phyloP scores from a whole-genome alignment of 1,140 invertebrate species.

The Armadillidium nasatum region DNA sequence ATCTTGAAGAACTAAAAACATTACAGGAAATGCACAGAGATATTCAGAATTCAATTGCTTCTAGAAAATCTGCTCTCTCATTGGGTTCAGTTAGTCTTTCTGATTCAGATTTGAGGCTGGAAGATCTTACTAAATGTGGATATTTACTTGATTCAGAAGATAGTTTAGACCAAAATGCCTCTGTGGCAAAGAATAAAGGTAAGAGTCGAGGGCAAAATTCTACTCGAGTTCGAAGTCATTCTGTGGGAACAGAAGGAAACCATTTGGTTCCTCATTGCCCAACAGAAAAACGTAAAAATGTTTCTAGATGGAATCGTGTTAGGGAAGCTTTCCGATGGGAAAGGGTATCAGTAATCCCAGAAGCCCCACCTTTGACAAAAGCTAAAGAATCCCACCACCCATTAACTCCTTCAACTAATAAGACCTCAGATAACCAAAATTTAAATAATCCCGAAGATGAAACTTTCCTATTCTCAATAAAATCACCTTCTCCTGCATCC shows the following conservation, averaged over 20 bases:
- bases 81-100: conserved; percentile 33
- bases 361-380: conserved; percentile 45
- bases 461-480: conserved; percentile 1
- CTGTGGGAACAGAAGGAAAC: conserved; percentile 50
- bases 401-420: conserved; percentile 27
- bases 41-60: conserved; percentile 45
- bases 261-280: conserved; percentile 35
- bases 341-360: conserved; percentile 33
- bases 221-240: conserved; percentile 51
- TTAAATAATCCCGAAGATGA: conserved; percentile 17
- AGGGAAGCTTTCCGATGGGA: conserved; percentile 75
- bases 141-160: conserved; percentile 37
- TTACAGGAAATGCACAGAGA: conserved; percentile 56
- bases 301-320: conserved; percentile 76
- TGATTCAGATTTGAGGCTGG: conserved; percentile 34
- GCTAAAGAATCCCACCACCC: conserved; percentile 44
- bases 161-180: conserved; percentile 31
- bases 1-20: conserved; percentile 66
- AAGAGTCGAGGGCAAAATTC: conserved; percentile 25
- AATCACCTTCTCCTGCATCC: conserved; percentile 32
- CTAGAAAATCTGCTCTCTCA: conserved; percentile 36
- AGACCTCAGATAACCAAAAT: conserved; percentile 28
- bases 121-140: conserved; percentile 29
- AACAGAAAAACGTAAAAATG: conserved; percentile 51
- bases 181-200: conserved; percentile 29